Percentiles rank a stretch among this genome's conserved stretches.
These are phyloP conservation scores for Ageneiosus marmoratus DNA, from an alignment of 2,113 vertebrate genomes.

Conservation along the genomic window DNA sequence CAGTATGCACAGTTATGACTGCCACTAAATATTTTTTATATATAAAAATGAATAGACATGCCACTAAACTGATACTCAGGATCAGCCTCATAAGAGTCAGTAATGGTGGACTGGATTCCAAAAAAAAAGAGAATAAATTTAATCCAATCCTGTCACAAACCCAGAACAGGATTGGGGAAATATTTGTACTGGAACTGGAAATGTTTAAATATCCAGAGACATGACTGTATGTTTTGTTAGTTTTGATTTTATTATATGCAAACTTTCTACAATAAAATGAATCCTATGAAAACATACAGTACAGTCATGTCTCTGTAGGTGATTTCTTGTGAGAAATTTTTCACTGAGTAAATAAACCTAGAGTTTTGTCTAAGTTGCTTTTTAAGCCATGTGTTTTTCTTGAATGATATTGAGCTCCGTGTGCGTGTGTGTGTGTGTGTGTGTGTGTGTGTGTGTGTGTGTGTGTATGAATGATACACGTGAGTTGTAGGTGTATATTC, in stretches of 20 bases:
- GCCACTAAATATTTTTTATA: no score
- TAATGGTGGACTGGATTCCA: background rate
- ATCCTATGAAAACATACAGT: no score
- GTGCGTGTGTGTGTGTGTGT: background rate
- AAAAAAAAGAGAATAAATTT: background rate
- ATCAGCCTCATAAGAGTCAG: background rate
- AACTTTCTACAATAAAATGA: no score
- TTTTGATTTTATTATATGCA: background rate
- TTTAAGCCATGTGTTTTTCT: background rate
- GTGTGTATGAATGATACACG: background rate
- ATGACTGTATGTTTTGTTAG: background rate
- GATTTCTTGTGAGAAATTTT: background rate
- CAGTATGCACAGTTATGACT: no score
- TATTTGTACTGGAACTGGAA: no score
- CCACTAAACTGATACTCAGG: background rate
- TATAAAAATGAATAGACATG: background rate
- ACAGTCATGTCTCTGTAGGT: no score
- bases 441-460: background rate
- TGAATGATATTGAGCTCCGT: background rate
- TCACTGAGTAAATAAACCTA: background rate
- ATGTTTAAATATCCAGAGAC: background rate
- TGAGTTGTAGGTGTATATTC: conserved; percentile 30
- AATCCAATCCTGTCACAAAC: no score
- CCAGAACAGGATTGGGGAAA: no score
- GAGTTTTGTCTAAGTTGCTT: background rate